Percentiles rank a stretch among this genome's conserved stretches.
Conservation (phyloP, 1,140 invertebrate genomes). For the Macrotrachela quadricornifera region DNA sequence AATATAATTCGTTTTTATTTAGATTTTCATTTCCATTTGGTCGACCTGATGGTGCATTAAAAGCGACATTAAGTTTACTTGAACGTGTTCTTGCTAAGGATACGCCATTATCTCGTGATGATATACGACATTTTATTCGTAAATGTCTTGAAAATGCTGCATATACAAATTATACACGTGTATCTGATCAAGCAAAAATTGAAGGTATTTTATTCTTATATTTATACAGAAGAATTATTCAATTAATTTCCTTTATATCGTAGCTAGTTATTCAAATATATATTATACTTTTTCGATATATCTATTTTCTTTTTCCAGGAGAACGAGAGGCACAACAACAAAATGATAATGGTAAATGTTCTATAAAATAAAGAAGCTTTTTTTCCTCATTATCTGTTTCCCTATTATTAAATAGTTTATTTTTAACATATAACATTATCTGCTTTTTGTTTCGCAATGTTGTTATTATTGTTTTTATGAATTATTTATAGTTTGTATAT, state of each 20-base stretch:
- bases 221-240: too few species aligned
- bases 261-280: too few species aligned
- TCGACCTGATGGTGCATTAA: slow-evolving; percentile 81
- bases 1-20: too few species aligned
- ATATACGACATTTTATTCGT: slow-evolving; percentile 80
- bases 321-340: too few species aligned
- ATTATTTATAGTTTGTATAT: too few species aligned
- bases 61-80: slow-evolving; percentile 77
- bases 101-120: slow-evolving; percentile 82
- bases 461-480: too few species aligned
- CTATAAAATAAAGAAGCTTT: not conserved
- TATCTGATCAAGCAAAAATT: slow-evolving; percentile 87
- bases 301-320: too few species aligned
- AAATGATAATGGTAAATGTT: slow-evolving; percentile 1
- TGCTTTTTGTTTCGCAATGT: not conserved
- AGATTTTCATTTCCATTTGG: slow-evolving; percentile 96
- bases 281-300: too few species aligned
- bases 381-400: too few species aligned
- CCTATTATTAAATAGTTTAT: too few species aligned
- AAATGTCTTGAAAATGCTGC: slow-evolving; percentile 92
- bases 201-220: slow-evolving; percentile 46
- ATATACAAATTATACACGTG: slow-evolving; percentile 78
- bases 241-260: too few species aligned
- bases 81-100: slow-evolving; percentile 98
- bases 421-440: too few species aligned